Evolutionary conservation across 1,140 invertebrate species (phyloP), one percentile per base, ranked within the genome.

Genomic region (Drosophila kanapiae): DNA sequence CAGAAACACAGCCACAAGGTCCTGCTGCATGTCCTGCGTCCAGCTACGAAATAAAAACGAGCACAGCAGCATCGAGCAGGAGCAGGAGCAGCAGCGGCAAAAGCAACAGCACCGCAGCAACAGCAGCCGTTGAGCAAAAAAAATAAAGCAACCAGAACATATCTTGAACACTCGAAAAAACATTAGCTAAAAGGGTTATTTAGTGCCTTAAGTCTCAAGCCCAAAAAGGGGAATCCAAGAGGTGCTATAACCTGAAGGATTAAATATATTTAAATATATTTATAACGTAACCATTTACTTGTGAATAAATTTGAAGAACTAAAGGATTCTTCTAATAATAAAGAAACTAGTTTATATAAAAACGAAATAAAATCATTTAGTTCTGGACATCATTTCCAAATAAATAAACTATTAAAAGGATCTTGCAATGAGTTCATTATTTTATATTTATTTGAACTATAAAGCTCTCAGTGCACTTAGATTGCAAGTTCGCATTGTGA

Each of bases 401-500:
- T 27, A 27, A 11, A 2, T 6, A 31, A 31, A 1, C 10, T 6
- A n/a, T 49, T 11, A 1, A 16, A n/a, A 49, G 23, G 23, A 23
- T 23, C 23, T 23, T 23, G 23, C 1, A 23, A 23, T 23, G 23
- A 23, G 23, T 23, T 23, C 1, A 23, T 23, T 23, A 23, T 23
- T 23, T 23, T 23, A 23, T 23, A 23, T 23, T 23, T 23, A 3
- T 23, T 23, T 23, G 23, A 23, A 23, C 23, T 23, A 23, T 23
- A 23, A 23, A 23, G 1, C 35, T 23, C 35, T 38, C 53, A 51
- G 59, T 59, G 67, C 76, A 67, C 75, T 78, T 84, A 78, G 82
- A 85, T 82, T 85, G 82, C 82, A 85, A 86, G 78, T 86, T 85
- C 82, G 82, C 69, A 86, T 86, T 88, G 84, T 88, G 77, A 69